These are phyloP conservation scores for Drosophila tristis DNA, from an alignment of 1,140 invertebrate species.

Conservation along the genomic window DNA sequence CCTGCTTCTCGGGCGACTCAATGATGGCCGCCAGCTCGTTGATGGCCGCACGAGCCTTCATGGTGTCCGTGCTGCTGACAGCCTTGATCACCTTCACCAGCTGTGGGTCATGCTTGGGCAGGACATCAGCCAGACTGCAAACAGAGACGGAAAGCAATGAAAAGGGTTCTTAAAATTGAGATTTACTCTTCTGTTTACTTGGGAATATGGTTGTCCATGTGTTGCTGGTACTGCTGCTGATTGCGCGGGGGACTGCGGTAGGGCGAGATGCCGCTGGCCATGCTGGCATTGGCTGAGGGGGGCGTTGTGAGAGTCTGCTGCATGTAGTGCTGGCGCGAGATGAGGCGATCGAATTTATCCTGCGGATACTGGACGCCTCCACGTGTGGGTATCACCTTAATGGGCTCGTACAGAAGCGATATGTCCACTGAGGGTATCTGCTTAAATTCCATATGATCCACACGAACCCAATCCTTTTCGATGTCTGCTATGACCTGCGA, in stretches of 20 bases:
- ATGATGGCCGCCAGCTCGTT: conserved; percentile 79
- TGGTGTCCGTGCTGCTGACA: conserved; percentile 71
- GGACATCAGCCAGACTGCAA: conserved; percentile 71
- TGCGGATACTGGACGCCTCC: conserved; percentile 85
- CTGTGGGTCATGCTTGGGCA: conserved; percentile 82
- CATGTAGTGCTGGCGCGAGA: conserved; percentile 64
- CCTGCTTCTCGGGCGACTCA: conserved; percentile 82
- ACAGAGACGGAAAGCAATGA: background rate
- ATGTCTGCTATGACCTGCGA: conserved; percentile 88
- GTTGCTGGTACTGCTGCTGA: conserved; percentile 46
- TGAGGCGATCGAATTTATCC: conserved; percentile 84
- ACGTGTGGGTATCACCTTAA: conserved; percentile 82
- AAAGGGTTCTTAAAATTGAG: background rate
- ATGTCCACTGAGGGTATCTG: conserved; percentile 85
- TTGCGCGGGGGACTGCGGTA: conserved; percentile 70
- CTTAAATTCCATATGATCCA: conserved; percentile 79
- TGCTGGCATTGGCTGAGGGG: conserved; percentile 37
- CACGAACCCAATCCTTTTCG: conserved; percentile 84
- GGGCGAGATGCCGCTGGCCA: conserved; percentile 57
- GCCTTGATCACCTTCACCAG: conserved; percentile 77
- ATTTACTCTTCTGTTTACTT: conserved; percentile 46
- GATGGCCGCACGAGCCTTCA: conserved; percentile 77
- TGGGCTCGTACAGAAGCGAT: conserved; percentile 85
- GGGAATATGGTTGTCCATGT: conserved; percentile 62
- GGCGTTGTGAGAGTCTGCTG: conserved; percentile 58